These are phyloP conservation scores for Psammodynastes pulverulentus DNA, from an alignment of 2,113 vertebrate genomes.

Conservation along the genomic window DNA sequence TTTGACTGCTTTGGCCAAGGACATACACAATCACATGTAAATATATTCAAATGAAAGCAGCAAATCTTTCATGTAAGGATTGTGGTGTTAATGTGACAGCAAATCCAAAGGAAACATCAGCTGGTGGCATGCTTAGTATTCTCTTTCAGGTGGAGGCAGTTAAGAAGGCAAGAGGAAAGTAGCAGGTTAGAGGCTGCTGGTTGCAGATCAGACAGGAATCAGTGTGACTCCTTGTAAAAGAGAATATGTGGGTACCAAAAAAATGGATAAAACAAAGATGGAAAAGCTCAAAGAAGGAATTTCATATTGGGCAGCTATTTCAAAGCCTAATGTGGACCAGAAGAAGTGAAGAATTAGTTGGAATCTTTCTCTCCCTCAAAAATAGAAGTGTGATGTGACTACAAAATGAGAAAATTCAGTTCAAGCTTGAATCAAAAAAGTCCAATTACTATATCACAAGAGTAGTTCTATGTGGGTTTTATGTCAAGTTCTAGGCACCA, in stretches of 20 bases:
- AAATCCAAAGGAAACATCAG: not conserved
- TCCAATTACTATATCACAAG: not conserved
- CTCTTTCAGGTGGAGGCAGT: not conserved
- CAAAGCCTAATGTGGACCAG: not conserved
- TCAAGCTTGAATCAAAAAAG: not conserved
- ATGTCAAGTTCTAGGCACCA: not conserved
- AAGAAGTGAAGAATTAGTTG: not conserved
- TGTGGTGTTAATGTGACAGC: not conserved
- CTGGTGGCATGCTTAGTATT: not conserved
- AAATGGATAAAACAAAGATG: not conserved
- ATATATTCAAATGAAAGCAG: not conserved
- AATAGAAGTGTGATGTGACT: not conserved
- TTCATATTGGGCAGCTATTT: not conserved
- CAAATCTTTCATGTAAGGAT: not conserved
- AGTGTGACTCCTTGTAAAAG: not conserved
- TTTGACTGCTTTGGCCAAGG: not conserved
- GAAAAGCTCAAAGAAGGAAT: not conserved
- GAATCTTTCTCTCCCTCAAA: not conserved
- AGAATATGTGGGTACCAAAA: not conserved
- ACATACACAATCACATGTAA: not conserved
- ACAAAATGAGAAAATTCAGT: not conserved
- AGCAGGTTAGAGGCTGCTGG: not conserved
- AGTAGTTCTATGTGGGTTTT: not conserved
- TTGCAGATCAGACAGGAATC: not conserved
- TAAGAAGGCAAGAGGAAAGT: not conserved